These are phyloP conservation scores for Tiphia femorata DNA, from an alignment of 2,888 invertebrate genomes.

Conservation along the genomic window DNA sequence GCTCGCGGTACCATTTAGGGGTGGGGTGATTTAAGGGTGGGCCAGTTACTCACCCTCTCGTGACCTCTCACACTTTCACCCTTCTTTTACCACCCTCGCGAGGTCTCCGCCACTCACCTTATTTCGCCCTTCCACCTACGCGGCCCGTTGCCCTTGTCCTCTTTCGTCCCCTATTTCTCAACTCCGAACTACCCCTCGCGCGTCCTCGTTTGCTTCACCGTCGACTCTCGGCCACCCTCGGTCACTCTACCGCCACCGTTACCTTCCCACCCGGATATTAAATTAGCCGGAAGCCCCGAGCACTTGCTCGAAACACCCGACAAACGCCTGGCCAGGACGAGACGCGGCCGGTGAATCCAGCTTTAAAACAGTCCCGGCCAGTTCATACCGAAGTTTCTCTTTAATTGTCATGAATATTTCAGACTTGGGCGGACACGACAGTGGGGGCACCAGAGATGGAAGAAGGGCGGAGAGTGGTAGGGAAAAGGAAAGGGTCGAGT, in stretches of 20 bases:
- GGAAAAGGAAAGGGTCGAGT: neutral
- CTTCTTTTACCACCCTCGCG: no score
- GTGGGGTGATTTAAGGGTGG: no score
- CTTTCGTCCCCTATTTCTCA: neutral
- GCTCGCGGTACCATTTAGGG: no score
- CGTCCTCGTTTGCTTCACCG: neutral
- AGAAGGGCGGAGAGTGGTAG: constrained; percentile 5
- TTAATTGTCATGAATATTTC: constrained; percentile 42
- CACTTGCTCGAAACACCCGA: constrained; percentile 16
- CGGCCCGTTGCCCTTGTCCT: neutral
- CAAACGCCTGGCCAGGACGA: constrained; percentile 11
- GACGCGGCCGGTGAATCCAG: constrained; percentile 1
- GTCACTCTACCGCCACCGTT: no score
- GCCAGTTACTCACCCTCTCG: no score
- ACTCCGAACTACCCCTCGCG: neutral
- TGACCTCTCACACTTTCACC: no score
- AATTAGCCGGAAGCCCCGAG: constrained; percentile 32
- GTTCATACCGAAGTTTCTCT: constrained; percentile 22
- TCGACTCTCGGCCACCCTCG: constrained; percentile 1
- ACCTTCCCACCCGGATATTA: constrained; percentile 24
- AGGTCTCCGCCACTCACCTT: no score
- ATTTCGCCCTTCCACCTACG: no score
- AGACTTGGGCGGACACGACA: constrained; percentile 5
- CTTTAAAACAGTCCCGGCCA: constrained; percentile 15
- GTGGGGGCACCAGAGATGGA: constrained; percentile 6